Conservation (phyloP, 2,888 invertebrate genomes). For the Spatulosminthurus flaviceps region DNA sequence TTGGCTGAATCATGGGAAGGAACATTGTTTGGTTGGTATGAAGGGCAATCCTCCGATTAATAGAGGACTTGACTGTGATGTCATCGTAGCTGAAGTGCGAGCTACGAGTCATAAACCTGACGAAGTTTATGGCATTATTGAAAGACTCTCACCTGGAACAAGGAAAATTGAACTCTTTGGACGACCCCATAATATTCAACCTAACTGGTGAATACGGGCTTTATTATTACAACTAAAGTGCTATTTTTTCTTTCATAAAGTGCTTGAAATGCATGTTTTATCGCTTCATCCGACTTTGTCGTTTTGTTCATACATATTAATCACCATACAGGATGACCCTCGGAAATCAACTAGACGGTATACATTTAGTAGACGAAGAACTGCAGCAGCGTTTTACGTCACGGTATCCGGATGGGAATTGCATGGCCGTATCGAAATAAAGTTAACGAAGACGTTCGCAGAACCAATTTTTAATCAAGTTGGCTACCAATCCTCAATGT, state of each 20-base stretch:
- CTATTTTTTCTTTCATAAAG: background rate
- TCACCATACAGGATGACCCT: slow-evolving; percentile 71
- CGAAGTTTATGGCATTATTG: slow-evolving; percentile 98
- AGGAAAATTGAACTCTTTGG: slow-evolving; percentile 97
- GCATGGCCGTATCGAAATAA: slow-evolving; percentile 68
- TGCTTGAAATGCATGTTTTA: no score
- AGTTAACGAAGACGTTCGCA: background rate
- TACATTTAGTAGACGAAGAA: slow-evolving; percentile 89
- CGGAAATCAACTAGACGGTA: slow-evolving; percentile 96
- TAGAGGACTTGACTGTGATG: slow-evolving; percentile 95
- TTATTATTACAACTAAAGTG: background rate
- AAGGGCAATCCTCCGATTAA: slow-evolving; percentile 93
- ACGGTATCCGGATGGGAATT: slow-evolving; percentile 90
- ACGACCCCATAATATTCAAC: slow-evolving; percentile 95
- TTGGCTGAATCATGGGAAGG: slow-evolving; percentile 99
- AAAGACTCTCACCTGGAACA: slow-evolving; percentile 94
- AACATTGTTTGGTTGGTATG: slow-evolving; percentile 96
- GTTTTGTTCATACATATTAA: background rate
- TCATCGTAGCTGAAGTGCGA: slow-evolving; percentile 96
- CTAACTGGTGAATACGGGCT: slow-evolving; percentile 79
- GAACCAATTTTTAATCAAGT: background rate
- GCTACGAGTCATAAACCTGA: slow-evolving; percentile 99
- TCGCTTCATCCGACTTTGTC: background rate
- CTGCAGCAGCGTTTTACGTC: slow-evolving; percentile 88
- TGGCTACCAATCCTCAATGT: background rate